Percentiles rank a stretch among this genome's conserved stretches.
Conservation (phyloP, 2,888 invertebrate genomes). For the Aporophyla nigra region DNA sequence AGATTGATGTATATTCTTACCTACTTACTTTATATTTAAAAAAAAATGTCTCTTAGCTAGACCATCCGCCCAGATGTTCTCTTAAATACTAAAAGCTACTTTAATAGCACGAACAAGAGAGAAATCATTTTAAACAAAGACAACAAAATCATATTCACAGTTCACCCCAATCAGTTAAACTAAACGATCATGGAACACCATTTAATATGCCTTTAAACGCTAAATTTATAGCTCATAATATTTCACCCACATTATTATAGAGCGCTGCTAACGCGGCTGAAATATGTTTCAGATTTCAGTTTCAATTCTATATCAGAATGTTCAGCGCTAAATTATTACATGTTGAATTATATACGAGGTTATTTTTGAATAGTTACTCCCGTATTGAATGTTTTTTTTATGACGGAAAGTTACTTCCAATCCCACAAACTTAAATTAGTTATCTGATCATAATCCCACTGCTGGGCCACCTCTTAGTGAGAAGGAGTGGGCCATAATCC, state of each 20-base stretch:
- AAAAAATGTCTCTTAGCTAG: too few relatives aligned
- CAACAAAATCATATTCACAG: neutral
- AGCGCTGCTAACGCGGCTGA: conserved; percentile 39
- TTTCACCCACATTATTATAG: conserved; percentile 53
- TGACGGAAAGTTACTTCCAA: too few relatives aligned
- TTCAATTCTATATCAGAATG: conserved; percentile 57
- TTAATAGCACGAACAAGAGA: neutral
- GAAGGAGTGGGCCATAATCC: too few relatives aligned
- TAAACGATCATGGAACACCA: conserved; percentile 38
- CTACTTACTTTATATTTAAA: too few relatives aligned
- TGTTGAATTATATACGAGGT: neutral
- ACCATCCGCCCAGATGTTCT: too few relatives aligned
- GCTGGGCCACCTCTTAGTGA: too few relatives aligned
- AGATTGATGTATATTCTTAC: too few relatives aligned
- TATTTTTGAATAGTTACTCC: conserved; percentile 28
- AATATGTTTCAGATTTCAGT: conserved; percentile 57
- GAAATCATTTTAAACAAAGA: neutral
- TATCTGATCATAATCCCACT: too few relatives aligned
- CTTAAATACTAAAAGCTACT: neutral
- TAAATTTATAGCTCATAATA: conserved; percentile 55
- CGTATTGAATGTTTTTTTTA: neutral
- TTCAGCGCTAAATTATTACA: conserved; percentile 47
- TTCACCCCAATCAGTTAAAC: conserved; percentile 26
- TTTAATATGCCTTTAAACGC: conserved; percentile 58
- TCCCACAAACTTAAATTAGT: neutral